Conservation (phyloP, 2,797 vertebrate species). For the Euphonia xanthogaster region DNA sequence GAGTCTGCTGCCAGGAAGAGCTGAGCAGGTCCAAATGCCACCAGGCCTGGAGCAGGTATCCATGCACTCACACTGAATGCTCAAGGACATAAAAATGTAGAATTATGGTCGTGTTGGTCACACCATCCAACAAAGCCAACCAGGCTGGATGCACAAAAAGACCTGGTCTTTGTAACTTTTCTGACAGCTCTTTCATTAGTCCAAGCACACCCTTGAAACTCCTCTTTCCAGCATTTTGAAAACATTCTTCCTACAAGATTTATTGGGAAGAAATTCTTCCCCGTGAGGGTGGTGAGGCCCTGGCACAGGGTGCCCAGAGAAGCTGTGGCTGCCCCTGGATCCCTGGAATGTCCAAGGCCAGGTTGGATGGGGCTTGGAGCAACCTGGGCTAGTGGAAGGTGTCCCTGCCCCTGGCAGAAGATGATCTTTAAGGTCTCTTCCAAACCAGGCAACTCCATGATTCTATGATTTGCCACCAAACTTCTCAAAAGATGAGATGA, state of each 20-base stretch:
- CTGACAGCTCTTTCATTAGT: neutral
- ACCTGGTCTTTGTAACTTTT: neutral
- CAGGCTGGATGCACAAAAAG: neutral
- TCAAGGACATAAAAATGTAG: neutral
- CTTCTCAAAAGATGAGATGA: neutral
- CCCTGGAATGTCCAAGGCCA: neutral
- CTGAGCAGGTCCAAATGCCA: neutral
- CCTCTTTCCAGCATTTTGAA: neutral
- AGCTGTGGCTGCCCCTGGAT: neutral
- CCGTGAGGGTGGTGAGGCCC: accelerated
- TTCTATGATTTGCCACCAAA: neutral
- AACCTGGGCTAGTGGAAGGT: accelerated
- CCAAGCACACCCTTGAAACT: neutral
- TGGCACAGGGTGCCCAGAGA: neutral
- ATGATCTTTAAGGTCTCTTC: neutral
- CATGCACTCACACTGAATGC: neutral
- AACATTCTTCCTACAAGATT: neutral
- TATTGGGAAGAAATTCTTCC: neutral
- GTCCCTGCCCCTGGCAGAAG: neutral
- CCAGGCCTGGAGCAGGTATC: neutral
- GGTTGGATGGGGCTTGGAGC: accelerated
- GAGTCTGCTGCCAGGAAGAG: neutral
- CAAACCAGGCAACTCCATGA: neutral
- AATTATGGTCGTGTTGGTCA: too few relatives aligned
- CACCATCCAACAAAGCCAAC: neutral